phyloP scores from a whole-genome alignment of 2,797 vertebrate species.

The Amphiprion clarkii region DNA sequence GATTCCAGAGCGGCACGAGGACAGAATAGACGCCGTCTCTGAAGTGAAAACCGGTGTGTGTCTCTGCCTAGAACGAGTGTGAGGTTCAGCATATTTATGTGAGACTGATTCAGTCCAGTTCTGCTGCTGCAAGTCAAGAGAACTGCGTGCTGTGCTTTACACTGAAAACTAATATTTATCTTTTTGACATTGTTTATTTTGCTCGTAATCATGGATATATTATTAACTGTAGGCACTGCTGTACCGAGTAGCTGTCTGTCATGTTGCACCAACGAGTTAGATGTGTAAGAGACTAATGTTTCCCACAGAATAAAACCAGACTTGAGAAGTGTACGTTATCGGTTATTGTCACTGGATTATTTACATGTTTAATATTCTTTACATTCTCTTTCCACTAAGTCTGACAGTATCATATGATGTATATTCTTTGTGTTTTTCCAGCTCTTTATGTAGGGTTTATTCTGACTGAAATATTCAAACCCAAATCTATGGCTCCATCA shows the following conservation, averaged over 20 bases:
- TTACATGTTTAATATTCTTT: background rate
- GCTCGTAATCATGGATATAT: slow-evolving; percentile 69
- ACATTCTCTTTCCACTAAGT: background rate
- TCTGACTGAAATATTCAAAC: background rate
- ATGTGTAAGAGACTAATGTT: slow-evolving; percentile 69
- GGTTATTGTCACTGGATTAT: slow-evolving; percentile 41
- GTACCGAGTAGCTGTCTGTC: slow-evolving; percentile 68
- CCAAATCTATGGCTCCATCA: background rate
- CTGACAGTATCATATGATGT: no score
- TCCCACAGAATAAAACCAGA: slow-evolving; percentile 75
- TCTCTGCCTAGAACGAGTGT: slow-evolving; percentile 46
- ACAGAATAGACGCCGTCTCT: slow-evolving; percentile 59
- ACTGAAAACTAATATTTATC: slow-evolving; percentile 75
- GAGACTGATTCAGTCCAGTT: slow-evolving; percentile 65
- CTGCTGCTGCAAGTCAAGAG: slow-evolving; percentile 44
- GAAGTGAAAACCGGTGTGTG: slow-evolving; percentile 43
- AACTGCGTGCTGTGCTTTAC: slow-evolving; percentile 61
- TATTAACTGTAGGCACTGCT: slow-evolving; percentile 71
- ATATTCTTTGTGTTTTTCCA: background rate
- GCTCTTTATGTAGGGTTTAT: background rate
- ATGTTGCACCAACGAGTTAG: slow-evolving; percentile 65
- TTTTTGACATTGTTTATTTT: slow-evolving; percentile 74
- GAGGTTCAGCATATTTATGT: slow-evolving; percentile 64
- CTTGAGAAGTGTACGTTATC: slow-evolving; percentile 44
- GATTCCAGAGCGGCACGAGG: slow-evolving; percentile 50